These are phyloP conservation scores for Drosophila incognita DNA, from an alignment of 2,888 invertebrate species.

Conservation along the genomic window DNA sequence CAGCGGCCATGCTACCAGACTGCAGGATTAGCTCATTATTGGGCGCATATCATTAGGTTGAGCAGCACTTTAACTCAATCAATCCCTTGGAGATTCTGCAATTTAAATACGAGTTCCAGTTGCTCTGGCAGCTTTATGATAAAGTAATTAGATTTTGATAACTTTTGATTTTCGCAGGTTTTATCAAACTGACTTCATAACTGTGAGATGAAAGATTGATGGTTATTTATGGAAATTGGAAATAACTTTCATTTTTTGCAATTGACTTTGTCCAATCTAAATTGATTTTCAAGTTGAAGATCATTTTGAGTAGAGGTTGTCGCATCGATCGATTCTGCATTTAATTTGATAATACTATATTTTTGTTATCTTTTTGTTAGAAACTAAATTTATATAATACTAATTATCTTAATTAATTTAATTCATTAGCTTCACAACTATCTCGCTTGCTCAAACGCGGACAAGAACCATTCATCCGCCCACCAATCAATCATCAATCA, in stretches of 20 bases:
- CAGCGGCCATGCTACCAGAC: constrained; percentile 38
- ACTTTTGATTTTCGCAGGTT: neutral
- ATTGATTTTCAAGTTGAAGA: neutral
- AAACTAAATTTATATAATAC: neutral
- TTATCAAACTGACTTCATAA: neutral
- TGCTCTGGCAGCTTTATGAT: neutral
- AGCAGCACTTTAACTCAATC: neutral
- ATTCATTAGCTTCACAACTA: neutral
- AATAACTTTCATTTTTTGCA: neutral
- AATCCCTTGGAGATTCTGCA: neutral
- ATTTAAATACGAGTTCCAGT: neutral
- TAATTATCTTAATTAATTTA: too few relatives aligned
- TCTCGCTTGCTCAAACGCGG: fast-evolving
- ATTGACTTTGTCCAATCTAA: neutral
- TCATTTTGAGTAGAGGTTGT: neutral
- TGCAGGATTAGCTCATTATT: constrained; percentile 41
- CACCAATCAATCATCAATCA: neutral
- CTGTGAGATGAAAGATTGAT: neutral
- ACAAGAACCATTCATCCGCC: too few relatives aligned
- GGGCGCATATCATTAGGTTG: constrained; percentile 1
- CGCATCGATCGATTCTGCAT: neutral
- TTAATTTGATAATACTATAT: neutral
- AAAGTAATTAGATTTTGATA: neutral
- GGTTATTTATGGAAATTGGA: neutral
- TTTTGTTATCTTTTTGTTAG: neutral